These are phyloP conservation scores for Euclidia mi DNA, from an alignment of 2,888 invertebrate species.

Conservation along the genomic window DNA sequence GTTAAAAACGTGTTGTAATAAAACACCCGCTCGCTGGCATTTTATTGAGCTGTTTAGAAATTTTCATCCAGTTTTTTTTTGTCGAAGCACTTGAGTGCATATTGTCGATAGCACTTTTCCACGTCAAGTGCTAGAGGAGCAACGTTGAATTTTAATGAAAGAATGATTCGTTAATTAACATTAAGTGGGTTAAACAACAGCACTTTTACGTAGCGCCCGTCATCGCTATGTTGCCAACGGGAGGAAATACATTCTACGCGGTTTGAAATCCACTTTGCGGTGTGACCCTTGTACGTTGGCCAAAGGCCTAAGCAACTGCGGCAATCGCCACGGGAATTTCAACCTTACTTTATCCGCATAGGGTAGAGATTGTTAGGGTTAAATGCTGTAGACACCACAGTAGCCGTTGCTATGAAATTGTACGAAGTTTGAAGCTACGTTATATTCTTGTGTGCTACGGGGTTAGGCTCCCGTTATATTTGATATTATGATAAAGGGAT, in stretches of 20 bases:
- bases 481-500: background rate
- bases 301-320: conserved; percentile 51
- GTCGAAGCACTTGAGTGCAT: background rate
- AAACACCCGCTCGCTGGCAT: too few species aligned
- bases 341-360: conserved; percentile 22
- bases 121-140: conserved; percentile 18
- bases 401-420: conserved; percentile 59
- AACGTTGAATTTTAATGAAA: conserved; percentile 33
- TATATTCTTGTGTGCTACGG: conserved; percentile 39
- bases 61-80: too few species aligned
- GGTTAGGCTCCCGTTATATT: conserved; percentile 9
- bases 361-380: conserved; percentile 29
- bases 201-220: conserved; percentile 32
- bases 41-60: too few species aligned
- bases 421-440: conserved; percentile 49
- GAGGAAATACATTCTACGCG: conserved; percentile 74
- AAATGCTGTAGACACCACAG: conserved; percentile 43
- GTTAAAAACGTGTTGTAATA: too few species aligned
- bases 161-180: conserved; percentile 49
- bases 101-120: conserved; percentile 18
- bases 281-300: conserved; percentile 58
- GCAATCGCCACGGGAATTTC: conserved; percentile 29
- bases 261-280: conserved; percentile 78
- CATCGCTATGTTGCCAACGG: conserved; percentile 47
- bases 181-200: conserved; percentile 61